Conservation (phyloP, 1,140 invertebrate genomes). For the Metopolophium dirhodum region DNA sequence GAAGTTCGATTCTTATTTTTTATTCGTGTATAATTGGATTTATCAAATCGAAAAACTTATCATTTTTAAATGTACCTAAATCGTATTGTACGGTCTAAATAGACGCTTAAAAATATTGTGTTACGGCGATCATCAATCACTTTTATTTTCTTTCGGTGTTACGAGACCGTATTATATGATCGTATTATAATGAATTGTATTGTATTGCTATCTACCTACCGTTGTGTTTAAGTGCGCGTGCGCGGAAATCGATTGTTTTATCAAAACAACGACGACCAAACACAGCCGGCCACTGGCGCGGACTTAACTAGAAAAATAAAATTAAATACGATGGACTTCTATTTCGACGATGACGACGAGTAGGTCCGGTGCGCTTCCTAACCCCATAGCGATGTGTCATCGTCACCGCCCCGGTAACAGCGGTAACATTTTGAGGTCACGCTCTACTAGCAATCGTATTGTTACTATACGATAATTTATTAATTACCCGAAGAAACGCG, state of each 20-base stretch:
- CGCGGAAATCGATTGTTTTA: neutral
- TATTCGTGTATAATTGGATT: neutral
- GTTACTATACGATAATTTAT: conserved; percentile 9
- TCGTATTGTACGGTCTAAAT: neutral
- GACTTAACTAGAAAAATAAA: no score
- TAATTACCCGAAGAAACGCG: neutral
- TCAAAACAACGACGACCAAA: neutral
- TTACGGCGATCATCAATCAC: neutral
- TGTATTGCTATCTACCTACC: neutral
- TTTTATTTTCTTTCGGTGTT: neutral
- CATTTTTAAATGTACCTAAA: neutral
- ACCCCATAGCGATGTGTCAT: conserved; percentile 30
- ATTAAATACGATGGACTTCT: neutral
- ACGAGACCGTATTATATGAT: no score
- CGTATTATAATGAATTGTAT: no score
- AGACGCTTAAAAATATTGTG: neutral
- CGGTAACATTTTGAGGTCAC: neutral
- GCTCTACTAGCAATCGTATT: neutral
- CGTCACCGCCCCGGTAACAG: neutral
- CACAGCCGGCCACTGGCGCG: neutral
- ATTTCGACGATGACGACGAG: neutral
- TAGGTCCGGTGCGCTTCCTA: neutral
- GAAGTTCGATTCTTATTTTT: neutral
- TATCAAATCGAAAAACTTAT: neutral
- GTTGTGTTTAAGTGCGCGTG: neutral